Conservation (phyloP, 2,888 invertebrate species). For the Thymelicus sylvestris region DNA sequence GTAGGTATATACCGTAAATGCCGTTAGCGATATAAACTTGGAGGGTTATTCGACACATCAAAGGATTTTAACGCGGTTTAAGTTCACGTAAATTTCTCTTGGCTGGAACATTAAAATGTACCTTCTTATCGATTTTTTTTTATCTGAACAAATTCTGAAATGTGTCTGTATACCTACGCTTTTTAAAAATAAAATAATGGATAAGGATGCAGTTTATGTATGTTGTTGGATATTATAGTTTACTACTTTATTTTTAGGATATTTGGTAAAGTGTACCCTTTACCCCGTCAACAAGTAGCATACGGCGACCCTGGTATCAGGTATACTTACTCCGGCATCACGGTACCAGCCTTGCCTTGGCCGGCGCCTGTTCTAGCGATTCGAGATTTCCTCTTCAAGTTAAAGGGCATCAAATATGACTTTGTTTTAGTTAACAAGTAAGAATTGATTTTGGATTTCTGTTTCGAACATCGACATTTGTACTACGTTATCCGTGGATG, state of each 20-base stretch:
- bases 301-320: slow-evolving; percentile 87
- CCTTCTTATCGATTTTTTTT: no score
- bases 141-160: no score
- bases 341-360: slow-evolving; percentile 87
- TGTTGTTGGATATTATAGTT: slow-evolving; percentile 2
- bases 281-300: slow-evolving; percentile 89
- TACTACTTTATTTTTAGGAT: slow-evolving; percentile 69
- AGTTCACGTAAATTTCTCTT: no score
- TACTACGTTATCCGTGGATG: no score
- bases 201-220: no score
- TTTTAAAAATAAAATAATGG: not conserved
- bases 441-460: slow-evolving; percentile 41
- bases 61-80: no score
- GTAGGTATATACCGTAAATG: no score
- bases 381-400: slow-evolving; percentile 74
- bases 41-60: no score
- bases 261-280: slow-evolving; percentile 87
- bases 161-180: not conserved
- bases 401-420: slow-evolving; percentile 85
- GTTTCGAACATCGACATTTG: no score
- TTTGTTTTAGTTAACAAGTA: slow-evolving; percentile 88
- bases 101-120: no score
- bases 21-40: no score
- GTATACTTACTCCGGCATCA: slow-evolving; percentile 87
- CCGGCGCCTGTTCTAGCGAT: slow-evolving; percentile 77